Conservation (phyloP, 2,888 invertebrate genomes). For the Epinotia ramella region DNA sequence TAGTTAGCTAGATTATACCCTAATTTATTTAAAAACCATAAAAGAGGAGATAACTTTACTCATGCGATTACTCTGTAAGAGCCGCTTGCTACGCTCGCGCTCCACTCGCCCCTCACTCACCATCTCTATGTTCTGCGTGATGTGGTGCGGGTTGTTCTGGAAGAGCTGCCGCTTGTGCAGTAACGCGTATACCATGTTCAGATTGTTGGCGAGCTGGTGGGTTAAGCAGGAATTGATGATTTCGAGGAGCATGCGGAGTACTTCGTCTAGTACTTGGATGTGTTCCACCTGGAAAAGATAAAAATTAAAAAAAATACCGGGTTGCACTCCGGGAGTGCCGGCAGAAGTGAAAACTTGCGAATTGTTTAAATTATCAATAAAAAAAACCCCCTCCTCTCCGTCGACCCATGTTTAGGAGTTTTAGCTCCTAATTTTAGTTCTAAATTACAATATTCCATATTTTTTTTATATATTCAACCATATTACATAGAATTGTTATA, state of each 20-base stretch:
- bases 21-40: too few species aligned
- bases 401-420: too few species aligned
- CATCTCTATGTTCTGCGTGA: constrained; percentile 97
- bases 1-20: too few species aligned
- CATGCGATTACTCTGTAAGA: background rate
- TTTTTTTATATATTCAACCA: too few species aligned
- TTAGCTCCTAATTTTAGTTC: too few species aligned
- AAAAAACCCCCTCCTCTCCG: too few species aligned
- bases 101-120: constrained; percentile 80
- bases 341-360: too few species aligned
- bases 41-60: background rate
- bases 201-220: constrained; percentile 92
- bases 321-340: too few species aligned
- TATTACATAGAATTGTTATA: too few species aligned
- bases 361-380: too few species aligned
- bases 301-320: background rate
- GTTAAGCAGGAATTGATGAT: constrained; percentile 98
- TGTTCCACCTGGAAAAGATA: constrained; percentile 90
- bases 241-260: constrained; percentile 97
- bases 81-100: background rate
- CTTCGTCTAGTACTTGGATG: constrained; percentile 96
- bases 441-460: too few species aligned
- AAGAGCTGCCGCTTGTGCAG: constrained; percentile 97
- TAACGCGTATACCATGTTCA: constrained; percentile 97
- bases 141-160: constrained; percentile 92